These are phyloP conservation scores for Scrobipalpa costella DNA, from an alignment of 2,888 invertebrate species.

Conservation along the genomic window DNA sequence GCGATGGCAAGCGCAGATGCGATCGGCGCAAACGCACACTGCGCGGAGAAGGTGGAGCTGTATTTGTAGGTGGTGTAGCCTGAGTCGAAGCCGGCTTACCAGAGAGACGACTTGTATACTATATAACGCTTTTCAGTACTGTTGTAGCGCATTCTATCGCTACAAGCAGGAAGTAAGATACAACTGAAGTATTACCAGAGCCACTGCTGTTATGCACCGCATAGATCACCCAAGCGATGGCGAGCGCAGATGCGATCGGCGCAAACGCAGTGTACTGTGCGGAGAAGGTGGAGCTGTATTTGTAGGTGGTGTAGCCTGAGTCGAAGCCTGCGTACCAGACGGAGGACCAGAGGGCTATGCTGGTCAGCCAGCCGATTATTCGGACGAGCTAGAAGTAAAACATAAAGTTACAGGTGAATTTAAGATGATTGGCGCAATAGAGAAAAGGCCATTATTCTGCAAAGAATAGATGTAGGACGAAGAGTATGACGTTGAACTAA, in stretches of 20 bases:
- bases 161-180: too few species aligned
- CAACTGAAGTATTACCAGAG: not conserved
- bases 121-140: too few species aligned
- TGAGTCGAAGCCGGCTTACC: constrained; percentile 82
- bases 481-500: too few species aligned
- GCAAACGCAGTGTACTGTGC: constrained; percentile 84
- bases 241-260: constrained; percentile 82
- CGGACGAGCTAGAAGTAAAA: constrained; percentile 65
- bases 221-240: constrained; percentile 84
- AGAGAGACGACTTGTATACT: constrained; percentile 78
- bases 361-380: constrained; percentile 78
- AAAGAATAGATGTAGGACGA: too few species aligned
- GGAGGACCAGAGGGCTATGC: constrained; percentile 66
- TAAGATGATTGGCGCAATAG: not conserved
- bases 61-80: constrained; percentile 83
- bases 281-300: constrained; percentile 82
- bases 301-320: constrained; percentile 80
- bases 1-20: constrained; percentile 81
- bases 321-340: constrained; percentile 83
- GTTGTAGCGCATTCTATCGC: too few species aligned
- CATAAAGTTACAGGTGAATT: not conserved
- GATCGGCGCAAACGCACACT: constrained; percentile 84
- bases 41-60: constrained; percentile 81
- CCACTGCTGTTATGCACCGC: constrained; percentile 74
- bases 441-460: too few species aligned